These are phyloP conservation scores for Panurus biarmicus DNA, from an alignment of 2,113 vertebrate species.

Conservation along the genomic window DNA sequence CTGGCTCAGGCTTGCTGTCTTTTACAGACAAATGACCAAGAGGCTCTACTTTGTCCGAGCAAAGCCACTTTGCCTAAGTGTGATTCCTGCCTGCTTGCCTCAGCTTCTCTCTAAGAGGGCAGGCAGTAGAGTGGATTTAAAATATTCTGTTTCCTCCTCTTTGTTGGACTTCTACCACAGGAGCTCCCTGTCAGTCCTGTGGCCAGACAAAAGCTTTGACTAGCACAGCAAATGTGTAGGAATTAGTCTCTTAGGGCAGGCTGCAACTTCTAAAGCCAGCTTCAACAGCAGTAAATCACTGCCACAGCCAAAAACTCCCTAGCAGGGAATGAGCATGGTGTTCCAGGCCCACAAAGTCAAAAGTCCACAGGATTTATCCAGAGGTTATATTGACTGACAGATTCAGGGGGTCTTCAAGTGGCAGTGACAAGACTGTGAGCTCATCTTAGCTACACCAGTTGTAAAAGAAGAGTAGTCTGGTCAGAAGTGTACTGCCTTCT, in stretches of 20 bases:
- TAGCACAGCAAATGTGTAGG: neutral
- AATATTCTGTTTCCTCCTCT: neutral
- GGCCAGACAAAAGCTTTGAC: conserved; percentile 16
- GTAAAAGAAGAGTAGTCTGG: rapidly evolving
- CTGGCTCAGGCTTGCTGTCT: neutral
- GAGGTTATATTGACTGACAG: neutral
- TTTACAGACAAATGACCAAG: neutral
- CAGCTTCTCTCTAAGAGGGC: neutral
- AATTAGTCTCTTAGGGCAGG: neutral
- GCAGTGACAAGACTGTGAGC: neutral
- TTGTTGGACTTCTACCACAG: neutral
- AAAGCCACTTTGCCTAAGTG: neutral
- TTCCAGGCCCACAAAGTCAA: neutral
- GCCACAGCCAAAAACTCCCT: neutral
- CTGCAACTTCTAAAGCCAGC: neutral
- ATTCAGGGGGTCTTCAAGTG: neutral
- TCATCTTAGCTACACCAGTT: neutral
- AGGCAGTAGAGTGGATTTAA: neutral
- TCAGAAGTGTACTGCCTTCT: neutral
- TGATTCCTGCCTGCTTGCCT: neutral
- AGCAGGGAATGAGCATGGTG: rapidly evolving
- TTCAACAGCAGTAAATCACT: neutral
- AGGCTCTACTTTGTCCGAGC: neutral
- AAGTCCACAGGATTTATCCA: neutral
- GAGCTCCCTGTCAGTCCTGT: neutral